These are phyloP conservation scores for Apomyelois bistriatella DNA, from an alignment of 2,888 invertebrate genomes.

Conservation along the genomic window DNA sequence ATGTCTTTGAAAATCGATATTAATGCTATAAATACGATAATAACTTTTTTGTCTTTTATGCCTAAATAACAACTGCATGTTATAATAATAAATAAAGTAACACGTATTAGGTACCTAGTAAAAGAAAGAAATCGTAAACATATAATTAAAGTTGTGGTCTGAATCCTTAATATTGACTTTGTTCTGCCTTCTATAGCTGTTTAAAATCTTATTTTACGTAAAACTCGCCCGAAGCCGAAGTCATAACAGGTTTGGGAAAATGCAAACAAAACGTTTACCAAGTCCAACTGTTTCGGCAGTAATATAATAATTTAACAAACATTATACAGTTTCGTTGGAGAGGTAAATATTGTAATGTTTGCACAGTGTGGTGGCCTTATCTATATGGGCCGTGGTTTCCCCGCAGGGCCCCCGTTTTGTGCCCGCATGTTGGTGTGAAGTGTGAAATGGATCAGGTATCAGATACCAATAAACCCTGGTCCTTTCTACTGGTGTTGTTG, in stretches of 20 bases:
- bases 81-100: no score
- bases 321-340: slow-evolving; percentile 26
- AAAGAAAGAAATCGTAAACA: no score
- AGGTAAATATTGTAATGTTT: slow-evolving; percentile 45
- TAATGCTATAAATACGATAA: no score
- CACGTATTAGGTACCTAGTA: no score
- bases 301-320: slow-evolving; percentile 22
- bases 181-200: background rate
- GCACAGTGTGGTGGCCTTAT: slow-evolving; percentile 48
- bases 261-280: slow-evolving; percentile 18
- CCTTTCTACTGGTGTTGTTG: slow-evolving; percentile 15
- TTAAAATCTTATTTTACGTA: background rate
- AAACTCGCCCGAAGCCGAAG: slow-evolving; percentile 5
- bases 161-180: background rate
- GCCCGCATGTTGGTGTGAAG: slow-evolving; percentile 35
- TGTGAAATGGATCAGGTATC: slow-evolving; percentile 14
- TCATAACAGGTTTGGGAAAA: slow-evolving; percentile 16
- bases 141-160: background rate
- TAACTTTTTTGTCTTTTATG: background rate
- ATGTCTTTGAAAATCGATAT: background rate
- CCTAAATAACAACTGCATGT: no score
- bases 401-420: slow-evolving; percentile 50
- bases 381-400: slow-evolving; percentile 72
- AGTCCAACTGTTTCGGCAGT: slow-evolving; percentile 17
- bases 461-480: slow-evolving; percentile 19